Evolutionary conservation across 1,140 invertebrate species (phyloP).

Genomic region (Globodera ellingtonae): DNA sequence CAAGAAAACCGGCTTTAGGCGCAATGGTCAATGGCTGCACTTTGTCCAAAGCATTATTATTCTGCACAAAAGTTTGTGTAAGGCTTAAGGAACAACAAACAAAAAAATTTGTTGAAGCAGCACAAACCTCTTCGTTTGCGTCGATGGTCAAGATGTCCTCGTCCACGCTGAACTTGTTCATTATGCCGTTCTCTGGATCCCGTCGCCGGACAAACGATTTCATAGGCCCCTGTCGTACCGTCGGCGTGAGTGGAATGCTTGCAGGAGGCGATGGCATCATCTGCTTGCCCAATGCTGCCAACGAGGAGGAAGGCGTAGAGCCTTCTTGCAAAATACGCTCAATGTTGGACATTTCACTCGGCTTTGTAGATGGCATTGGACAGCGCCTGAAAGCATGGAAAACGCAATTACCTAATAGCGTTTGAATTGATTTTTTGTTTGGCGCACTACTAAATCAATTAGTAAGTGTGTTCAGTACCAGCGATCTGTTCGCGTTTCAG

Average conservation of each 20-base stretch:
- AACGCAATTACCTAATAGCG: no score
- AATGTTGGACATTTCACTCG: background rate
- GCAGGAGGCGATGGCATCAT: background rate
- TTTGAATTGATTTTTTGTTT: no score
- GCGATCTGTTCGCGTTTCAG: no score
- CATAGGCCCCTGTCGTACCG: background rate
- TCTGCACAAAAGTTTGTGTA: background rate
- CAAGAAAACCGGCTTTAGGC: background rate
- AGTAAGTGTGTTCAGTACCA: no score
- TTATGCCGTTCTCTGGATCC: constrained; percentile 1
- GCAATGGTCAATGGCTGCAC: background rate
- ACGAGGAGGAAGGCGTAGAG: background rate
- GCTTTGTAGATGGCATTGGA: constrained; percentile 7
- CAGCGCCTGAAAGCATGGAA: constrained; percentile 5
- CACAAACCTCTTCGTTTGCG: background rate
- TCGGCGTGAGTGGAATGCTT: background rate
- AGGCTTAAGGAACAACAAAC: background rate
- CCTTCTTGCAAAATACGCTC: background rate
- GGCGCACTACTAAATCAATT: no score
- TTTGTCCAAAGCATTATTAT: background rate
- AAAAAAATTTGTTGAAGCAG: background rate
- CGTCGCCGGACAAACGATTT: background rate
- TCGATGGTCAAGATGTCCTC: background rate
- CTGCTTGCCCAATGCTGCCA: background rate
- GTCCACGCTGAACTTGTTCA: background rate